phyloP scores from a whole-genome alignment of 2,113 vertebrate species.

The Erythrolamprus reginae region DNA sequence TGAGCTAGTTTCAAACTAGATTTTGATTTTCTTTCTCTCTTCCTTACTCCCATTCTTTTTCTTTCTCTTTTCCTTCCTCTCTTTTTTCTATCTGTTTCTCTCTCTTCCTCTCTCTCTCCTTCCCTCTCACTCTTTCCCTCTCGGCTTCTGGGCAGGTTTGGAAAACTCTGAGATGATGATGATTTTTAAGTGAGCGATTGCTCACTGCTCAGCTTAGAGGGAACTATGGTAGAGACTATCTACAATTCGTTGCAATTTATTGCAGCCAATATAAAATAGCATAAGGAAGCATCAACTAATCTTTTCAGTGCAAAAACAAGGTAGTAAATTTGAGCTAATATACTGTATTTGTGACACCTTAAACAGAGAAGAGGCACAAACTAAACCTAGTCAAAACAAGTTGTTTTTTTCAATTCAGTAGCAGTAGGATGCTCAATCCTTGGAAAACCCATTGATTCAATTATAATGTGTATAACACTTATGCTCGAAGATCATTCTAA shows the following conservation, averaged over 20 bases:
- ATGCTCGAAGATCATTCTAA: background rate
- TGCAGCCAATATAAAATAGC: background rate
- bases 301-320: background rate
- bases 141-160: no score
- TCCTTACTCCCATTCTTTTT: no score
- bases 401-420: background rate
- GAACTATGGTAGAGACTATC: background rate
- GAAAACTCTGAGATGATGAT: no score
- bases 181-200: no score
- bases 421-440: background rate
- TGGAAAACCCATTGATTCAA: background rate
- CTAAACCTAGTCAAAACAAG: background rate
- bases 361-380: background rate
- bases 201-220: no score
- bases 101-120: no score
- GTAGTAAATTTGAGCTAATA: background rate
- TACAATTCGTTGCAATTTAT: background rate
- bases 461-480: no score
- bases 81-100: no score
- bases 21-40: no score
- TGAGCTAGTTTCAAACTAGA: no score
- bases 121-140: no score
- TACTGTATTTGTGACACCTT: background rate
- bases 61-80: no score
- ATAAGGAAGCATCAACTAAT: background rate